Conservation (phyloP, 2,888 invertebrate genomes). For the Myathropa florea region DNA sequence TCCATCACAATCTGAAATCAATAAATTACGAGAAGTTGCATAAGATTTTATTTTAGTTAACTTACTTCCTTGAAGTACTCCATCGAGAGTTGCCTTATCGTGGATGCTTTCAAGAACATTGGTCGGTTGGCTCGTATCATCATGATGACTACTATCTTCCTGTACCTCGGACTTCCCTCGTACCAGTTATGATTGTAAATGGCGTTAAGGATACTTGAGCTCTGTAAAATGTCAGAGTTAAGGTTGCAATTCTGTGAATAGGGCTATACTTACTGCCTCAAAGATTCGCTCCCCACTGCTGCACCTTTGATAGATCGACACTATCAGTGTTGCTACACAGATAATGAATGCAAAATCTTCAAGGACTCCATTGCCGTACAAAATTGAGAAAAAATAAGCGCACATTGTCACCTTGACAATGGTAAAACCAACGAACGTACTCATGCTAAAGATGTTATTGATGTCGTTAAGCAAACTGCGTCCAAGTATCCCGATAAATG, state of each 20-base stretch:
- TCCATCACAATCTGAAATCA: background rate
- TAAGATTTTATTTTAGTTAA: background rate
- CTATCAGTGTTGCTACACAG: background rate
- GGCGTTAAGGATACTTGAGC: slow-evolving; percentile 9
- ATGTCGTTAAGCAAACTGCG: slow-evolving; percentile 8
- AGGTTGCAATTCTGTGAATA: background rate
- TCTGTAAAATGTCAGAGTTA: background rate
- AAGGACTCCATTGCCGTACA: background rate
- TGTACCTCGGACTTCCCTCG: slow-evolving; percentile 22
- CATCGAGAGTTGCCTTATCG: background rate
- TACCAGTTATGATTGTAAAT: slow-evolving; percentile 47
- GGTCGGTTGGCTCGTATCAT: slow-evolving; percentile 17
- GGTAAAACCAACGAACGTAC: slow-evolving; percentile 22
- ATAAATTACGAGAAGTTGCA: background rate
- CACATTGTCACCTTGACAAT: background rate
- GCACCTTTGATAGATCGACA: slow-evolving; percentile 7
- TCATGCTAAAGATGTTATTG: slow-evolving; percentile 18
- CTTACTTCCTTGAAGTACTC: background rate
- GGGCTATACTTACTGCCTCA: slow-evolving; percentile 12
- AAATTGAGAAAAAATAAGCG: background rate
- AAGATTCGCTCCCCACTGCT: background rate
- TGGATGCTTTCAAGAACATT: background rate
- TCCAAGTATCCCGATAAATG: background rate
- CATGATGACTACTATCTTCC: slow-evolving; percentile 22
- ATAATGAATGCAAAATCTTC: background rate